Evolutionary conservation across 2,113 vertebrate genomes (phyloP), one percentile per base, ranked within the genome.

Genomic region (Triplophysa dalaica): DNA sequence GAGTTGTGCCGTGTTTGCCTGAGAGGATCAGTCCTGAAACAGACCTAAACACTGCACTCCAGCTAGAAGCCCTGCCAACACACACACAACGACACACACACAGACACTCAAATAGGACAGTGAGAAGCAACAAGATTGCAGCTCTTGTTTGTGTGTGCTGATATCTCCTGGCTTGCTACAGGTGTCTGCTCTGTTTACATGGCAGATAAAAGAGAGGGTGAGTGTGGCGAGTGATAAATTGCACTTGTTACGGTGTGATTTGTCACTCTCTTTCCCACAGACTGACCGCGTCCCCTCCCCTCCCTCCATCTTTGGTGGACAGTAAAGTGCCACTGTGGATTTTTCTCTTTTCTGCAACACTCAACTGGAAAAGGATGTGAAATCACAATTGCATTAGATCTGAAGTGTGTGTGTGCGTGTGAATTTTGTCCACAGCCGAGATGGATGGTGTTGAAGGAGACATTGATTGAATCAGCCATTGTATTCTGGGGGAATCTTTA

Each of bases 191-290:
- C 29, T 8, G 64, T 75, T 50, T 78, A 70, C 73, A 60, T 62
- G 70, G 38, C 22, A 33, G 50, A 70, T 75, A 50, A 81, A 82
- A 61, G 65, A 79, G 69, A 63, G 68, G 69, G 29, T 16, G 56
- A 81, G 66, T 60, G 61, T 70, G 81, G 33, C 9, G 61, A 79
- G 66, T 67, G 79, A 83, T 83, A 78, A 85, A 83, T 81, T 81
- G 72, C 11, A 13, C 61, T 65, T 77, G 70, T 83, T 79, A 70
- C 50, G 26, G 70, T 62, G 66, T 66, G 65, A 83, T 85, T 81
- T 85, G 81, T 83, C 81, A 81, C 81, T 83, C 63, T 80, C 16
- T 19, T 72, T 70, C 45, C 73, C 50, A 75, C 70, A 63, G 22
- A 68, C 78, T 75, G 78, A 81, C 78, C 69, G 45, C 58, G 33